phyloP scores from a whole-genome alignment of 2,113 vertebrate species.

The Engraulis encrasicolus region DNA sequence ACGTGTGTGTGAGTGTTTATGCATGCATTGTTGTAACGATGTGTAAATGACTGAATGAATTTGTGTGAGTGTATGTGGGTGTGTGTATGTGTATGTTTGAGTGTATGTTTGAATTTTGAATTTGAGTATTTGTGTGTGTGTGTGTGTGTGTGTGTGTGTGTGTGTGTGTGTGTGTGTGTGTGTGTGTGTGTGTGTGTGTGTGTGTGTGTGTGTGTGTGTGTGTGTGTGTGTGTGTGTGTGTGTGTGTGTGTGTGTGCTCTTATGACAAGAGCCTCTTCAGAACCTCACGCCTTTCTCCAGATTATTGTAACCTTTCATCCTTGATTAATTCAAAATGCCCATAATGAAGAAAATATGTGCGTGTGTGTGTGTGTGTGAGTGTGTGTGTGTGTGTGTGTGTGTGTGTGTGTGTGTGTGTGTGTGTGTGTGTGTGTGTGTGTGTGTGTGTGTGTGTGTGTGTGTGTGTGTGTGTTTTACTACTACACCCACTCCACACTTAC shows the following conservation, averaged over 20 bases:
- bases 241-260: conserved; percentile 8
- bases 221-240: too few relatives aligned
- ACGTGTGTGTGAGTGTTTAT: not conserved
- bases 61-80: too few relatives aligned
- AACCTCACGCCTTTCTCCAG: conserved; percentile 27
- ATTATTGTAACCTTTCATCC: conserved; percentile 31
- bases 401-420: conserved; percentile 11
- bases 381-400: conserved; percentile 13
- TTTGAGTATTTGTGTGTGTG: too few relatives aligned
- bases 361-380: not conserved
- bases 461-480: not conserved
- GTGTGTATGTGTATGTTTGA: too few relatives aligned
- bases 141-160: too few relatives aligned
- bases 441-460: not conserved
- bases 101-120: too few relatives aligned
- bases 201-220: too few relatives aligned
- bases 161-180: too few relatives aligned
- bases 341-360: not conserved
- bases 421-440: conserved; percentile 1
- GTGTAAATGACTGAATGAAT: too few relatives aligned
- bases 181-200: too few relatives aligned
- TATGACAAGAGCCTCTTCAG: conserved; percentile 33
- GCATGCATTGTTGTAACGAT: too few relatives aligned
- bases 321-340: not conserved
- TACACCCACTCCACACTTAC: not conserved